phyloP scores from a whole-genome alignment of 2,888 invertebrate genomes.

The Stenodera caucasica region DNA sequence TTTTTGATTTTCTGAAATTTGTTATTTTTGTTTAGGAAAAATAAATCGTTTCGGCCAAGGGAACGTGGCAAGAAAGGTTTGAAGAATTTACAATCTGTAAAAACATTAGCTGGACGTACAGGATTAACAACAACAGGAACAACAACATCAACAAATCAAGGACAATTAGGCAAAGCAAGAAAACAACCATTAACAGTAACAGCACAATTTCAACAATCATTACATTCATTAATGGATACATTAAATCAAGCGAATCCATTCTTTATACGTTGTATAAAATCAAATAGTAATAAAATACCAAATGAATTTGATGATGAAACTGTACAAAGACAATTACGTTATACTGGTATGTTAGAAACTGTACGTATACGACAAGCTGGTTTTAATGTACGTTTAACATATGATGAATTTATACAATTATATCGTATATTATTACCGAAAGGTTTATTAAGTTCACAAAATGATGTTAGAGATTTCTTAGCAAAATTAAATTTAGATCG shows the following conservation, averaged over 20 bases:
- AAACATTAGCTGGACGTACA: conserved; percentile 80
- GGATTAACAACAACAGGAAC: conserved; percentile 57
- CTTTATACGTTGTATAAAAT: conserved; percentile 92
- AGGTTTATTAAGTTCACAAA: conserved; percentile 85
- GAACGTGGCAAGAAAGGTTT: conserved; percentile 83
- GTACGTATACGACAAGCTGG: conserved; percentile 93
- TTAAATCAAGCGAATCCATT: conserved; percentile 86
- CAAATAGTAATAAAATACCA: conserved; percentile 87
- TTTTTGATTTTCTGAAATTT: neutral
- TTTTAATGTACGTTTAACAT: conserved; percentile 90
- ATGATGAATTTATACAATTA: conserved; percentile 91
- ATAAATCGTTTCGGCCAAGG: conserved; percentile 88
- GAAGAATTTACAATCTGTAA: conserved; percentile 89
- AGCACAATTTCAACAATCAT: conserved; percentile 91
- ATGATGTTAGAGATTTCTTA: conserved; percentile 83
- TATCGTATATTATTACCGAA: conserved; percentile 90
- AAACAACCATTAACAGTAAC: conserved; percentile 92
- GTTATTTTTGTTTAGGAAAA: conserved; percentile 68
- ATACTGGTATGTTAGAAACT: conserved; percentile 97
- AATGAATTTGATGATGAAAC: conserved; percentile 93
- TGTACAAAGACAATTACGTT: conserved; percentile 85
- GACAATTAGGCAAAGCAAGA: conserved; percentile 65
- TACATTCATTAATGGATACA: conserved; percentile 91
- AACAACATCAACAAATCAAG: conserved; percentile 54
- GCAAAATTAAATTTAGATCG: conserved; percentile 80